Evolutionary conservation across 2,113 vertebrate genomes (phyloP).

Genomic region (Ochotona curzoniae): DNA sequence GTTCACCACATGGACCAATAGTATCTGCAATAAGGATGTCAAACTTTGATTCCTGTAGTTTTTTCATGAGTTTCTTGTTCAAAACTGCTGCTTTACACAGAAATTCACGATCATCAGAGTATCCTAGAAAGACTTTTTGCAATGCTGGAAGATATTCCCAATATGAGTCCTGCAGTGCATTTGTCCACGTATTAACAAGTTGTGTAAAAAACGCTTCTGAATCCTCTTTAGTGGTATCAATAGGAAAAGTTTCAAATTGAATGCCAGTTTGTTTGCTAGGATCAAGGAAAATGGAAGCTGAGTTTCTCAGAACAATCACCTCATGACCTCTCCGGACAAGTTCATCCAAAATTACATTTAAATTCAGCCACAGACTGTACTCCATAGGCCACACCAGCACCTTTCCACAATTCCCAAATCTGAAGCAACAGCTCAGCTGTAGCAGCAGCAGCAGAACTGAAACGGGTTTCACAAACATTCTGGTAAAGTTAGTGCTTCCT

Average conservation of each 20-base stretch:
- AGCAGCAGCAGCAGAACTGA: slow-evolving; percentile 53
- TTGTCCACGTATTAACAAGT: slow-evolving; percentile 18
- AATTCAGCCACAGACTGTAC: slow-evolving; percentile 89
- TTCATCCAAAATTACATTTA: slow-evolving; percentile 85
- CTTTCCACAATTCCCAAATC: slow-evolving; percentile 57
- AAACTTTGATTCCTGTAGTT: no score
- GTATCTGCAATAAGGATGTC: no score
- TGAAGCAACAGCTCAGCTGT: not conserved
- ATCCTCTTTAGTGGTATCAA: slow-evolving; percentile 75
- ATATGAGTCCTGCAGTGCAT: not conserved
- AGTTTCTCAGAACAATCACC: slow-evolving; percentile 83
- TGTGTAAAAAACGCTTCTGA: not conserved
- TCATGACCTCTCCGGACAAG: slow-evolving; percentile 83
- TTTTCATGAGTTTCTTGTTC: no score
- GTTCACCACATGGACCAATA: no score
- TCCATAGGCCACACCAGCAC: slow-evolving; percentile 88
- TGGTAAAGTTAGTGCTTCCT: not conserved
- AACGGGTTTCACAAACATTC: slow-evolving; percentile 72
- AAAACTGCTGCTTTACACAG: slow-evolving; percentile 57
- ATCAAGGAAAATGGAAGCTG: slow-evolving; percentile 80
- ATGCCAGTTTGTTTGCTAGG: slow-evolving; percentile 56
- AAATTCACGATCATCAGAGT: slow-evolving; percentile 38
- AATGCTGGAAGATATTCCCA: slow-evolving; percentile 41
- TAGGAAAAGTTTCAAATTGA: slow-evolving; percentile 78
- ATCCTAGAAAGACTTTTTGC: rapidly evolving